Conservation (phyloP, 2,113 vertebrate species). For the Ptychochromis oligacanthus region DNA sequence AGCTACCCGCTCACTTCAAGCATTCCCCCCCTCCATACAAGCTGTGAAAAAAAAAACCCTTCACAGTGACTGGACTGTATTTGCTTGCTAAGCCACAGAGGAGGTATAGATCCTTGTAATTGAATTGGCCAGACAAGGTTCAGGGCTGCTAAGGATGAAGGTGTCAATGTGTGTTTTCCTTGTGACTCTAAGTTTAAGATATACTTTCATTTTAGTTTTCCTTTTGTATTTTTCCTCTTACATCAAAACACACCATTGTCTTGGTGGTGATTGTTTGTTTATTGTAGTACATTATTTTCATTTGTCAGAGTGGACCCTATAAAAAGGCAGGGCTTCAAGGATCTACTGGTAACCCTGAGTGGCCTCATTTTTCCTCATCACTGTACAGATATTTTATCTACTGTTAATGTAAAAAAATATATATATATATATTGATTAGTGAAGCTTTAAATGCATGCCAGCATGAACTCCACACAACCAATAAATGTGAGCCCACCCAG, state of each 20-base stretch:
- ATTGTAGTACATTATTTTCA: not conserved
- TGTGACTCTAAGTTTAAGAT: too few species aligned
- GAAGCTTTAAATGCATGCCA: not conserved
- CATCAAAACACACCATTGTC: too few species aligned
- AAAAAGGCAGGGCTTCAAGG: not conserved
- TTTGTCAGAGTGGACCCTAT: not conserved
- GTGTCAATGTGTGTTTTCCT: not conserved
- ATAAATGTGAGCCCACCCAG: conserved; percentile 1
- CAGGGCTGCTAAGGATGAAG: not conserved
- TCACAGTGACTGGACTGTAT: not conserved
- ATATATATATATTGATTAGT: not conserved
- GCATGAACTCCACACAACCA: not conserved
- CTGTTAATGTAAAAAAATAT: not conserved
- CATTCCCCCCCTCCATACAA: not conserved
- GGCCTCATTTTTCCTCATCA: not conserved
- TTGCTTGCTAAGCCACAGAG: not conserved
- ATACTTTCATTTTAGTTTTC: too few species aligned
- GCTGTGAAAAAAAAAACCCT: not conserved
- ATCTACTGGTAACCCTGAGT: not conserved
- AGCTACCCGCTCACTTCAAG: not conserved
- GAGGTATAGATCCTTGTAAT: not conserved
- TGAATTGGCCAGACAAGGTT: not conserved
- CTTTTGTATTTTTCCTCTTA: too few species aligned
- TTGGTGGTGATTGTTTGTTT: not conserved
- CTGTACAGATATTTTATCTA: not conserved